These are phyloP conservation scores for Pipistrellus pygmaeus DNA, from an alignment of 2,797 vertebrate genomes.

Conservation along the genomic window DNA sequence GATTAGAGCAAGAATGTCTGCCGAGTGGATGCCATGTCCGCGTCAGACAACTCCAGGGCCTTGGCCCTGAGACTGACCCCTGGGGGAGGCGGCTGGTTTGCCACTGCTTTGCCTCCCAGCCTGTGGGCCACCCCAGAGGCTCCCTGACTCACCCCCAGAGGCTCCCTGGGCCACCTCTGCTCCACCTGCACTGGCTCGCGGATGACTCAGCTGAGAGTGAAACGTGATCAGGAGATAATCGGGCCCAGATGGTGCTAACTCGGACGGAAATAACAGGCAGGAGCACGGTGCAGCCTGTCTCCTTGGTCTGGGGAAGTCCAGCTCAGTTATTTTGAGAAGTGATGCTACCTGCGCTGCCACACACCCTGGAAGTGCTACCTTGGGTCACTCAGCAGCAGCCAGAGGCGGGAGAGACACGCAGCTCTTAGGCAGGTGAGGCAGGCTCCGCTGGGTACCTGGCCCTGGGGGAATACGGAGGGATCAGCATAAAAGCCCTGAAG, in stretches of 20 bases:
- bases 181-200: not conserved
- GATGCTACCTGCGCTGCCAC: not conserved
- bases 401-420: not conserved
- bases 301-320: not conserved
- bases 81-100: rapidly evolving
- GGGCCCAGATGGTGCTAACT: constrained; percentile 17
- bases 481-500: constrained; percentile 60
- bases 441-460: not conserved
- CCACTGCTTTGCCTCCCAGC: not conserved
- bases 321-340: not conserved
- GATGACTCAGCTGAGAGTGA: not conserved
- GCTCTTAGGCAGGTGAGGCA: not conserved
- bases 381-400: not conserved
- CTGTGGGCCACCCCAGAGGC: not conserved
- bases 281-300: not conserved
- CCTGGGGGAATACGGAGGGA: not conserved
- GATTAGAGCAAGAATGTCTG: rapidly evolving
- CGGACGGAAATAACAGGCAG: not conserved
- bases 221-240: constrained; percentile 37
- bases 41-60: not conserved
- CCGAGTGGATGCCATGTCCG: rapidly evolving
- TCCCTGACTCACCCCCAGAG: not conserved
- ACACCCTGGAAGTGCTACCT: not conserved
- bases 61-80: not conserved
- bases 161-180: not conserved